Evolutionary conservation across 2,113 vertebrate species (phyloP), one percentile per base, ranked within the genome.

Genomic region (Sorex fumeus): DNA sequence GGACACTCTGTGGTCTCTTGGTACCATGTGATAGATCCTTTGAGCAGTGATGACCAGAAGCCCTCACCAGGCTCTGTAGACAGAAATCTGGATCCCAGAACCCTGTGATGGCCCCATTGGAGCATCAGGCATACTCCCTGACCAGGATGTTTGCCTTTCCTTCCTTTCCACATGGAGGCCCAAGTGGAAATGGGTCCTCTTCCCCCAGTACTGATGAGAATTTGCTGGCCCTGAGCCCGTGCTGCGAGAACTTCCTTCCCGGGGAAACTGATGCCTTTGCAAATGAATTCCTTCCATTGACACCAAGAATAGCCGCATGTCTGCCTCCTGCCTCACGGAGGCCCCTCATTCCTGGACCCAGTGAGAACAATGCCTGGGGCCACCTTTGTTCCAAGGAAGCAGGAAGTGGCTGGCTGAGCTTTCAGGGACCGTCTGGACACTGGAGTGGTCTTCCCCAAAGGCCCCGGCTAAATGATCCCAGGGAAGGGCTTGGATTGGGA

Each of bases 221-320:
- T 0, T 1, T 88, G 67, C 47, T 92, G 95, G 87, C 77, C 9
- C 81, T 70, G 89, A 72, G 67, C 71, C 97, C 96, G 96, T 92
- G 74, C 25, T 74, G 91, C 3, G 2, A 74, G 27, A 7, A 74
- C 92, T 96, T 97, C 83, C 91, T 84, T 21, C 25, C 64, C 40
- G 64, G 87, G 81, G 70, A 95, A 94, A 62, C 80, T 47, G 72
- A 80, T 84, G 92, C 0, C 2, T 66, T 97, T 75, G 79, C 60
- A 90, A 93, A 91, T 10, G 0, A 95, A 83, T 71, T 8, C 40
- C 83, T 93, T 47, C 50, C 88, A 79, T 75, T 81, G 28, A 60
- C 79, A 66, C 34, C 7, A 62, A 47, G 47, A 86, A 69, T 34
- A 81, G 47, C 34, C 6, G 8, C 0, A 0, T n/a, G n/a, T 45